These are phyloP conservation scores for Natator depressus DNA, from an alignment of 2,113 vertebrate species.

Conservation along the genomic window DNA sequence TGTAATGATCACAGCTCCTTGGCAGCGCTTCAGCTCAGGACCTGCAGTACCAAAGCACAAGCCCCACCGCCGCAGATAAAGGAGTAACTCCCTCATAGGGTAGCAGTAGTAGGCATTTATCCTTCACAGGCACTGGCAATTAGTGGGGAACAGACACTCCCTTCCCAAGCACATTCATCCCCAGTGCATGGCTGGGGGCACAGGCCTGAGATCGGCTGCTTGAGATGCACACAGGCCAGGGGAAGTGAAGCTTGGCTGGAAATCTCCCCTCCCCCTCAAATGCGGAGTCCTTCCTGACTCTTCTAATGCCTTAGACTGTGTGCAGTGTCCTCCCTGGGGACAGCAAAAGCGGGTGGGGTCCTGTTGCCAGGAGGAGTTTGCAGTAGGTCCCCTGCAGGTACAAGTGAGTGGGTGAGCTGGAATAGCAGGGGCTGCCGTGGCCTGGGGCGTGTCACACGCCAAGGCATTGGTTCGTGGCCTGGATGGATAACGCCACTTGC, in stretches of 20 bases:
- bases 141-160: no score
- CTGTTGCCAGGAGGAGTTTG: background rate
- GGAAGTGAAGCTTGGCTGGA: background rate
- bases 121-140: background rate
- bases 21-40: no score
- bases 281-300: background rate
- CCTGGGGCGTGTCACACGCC: no score
- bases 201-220: background rate
- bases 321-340: background rate
- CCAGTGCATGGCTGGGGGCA: background rate
- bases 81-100: background rate
- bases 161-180: no score
- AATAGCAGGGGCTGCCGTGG: background rate
- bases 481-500: no score
- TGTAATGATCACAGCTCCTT: background rate
- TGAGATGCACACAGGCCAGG: background rate
- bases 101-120: background rate
- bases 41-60: no score
- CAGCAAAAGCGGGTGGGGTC: background rate
- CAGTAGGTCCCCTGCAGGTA: background rate
- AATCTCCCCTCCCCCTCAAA: no score
- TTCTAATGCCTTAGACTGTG: background rate
- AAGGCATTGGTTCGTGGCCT: background rate
- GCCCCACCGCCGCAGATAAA: background rate
- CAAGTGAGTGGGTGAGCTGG: background rate